Evolutionary conservation across 2,797 vertebrate species (phyloP), one percentile per base, ranked within the genome.

Genomic region (Glyptemys insculpta): DNA sequence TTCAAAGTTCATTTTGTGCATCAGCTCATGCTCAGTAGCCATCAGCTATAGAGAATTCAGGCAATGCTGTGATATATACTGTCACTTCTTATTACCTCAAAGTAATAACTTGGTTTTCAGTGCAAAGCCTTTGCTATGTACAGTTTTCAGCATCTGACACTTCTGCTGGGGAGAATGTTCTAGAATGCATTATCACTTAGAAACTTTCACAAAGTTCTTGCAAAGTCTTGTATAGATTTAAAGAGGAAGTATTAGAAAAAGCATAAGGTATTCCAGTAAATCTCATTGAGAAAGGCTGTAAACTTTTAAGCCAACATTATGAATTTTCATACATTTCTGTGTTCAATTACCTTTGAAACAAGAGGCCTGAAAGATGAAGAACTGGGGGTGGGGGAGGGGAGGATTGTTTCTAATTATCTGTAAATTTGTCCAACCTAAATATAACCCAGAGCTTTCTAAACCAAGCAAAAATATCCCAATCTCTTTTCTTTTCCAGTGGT

Each of bases 361-460:
- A 74, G 84, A 62, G 21, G 23, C 14, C 4, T n/a, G 8, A 91
- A 37, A 37, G 34, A 68, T 11, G 65, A 68, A 49, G 74, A 57
- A 76, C 79, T 34, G 0, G 0, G 56, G 44, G 8, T 19, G 8
- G 18, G 25, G 14, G 14, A 50, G 50, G 5, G 50, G 14, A 15
- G 14, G 14, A 15, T 16, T n/a, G 72, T 29, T 68, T 78, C 68
- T 85, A 12, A 1, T 23, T 85, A 92, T 57, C 4, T 65, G 34
- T 4, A 0, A 54, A 2, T 50, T 29, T 86, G 89, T 88, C 12
- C 37, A 1, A 53, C 8, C 86, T 6, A 79, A 50, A 27, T 9
- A 0, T 53, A 6, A 2, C 0, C 2, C 44, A 52, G 0, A 2
- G 19, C n/a, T 37, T 89, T 2, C 57, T 52, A 81, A 54, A 2